Evolutionary conservation across 2,888 invertebrate species (phyloP), one percentile per base, ranked within the genome.

Genomic region (Pachydiplax longipennis): DNA sequence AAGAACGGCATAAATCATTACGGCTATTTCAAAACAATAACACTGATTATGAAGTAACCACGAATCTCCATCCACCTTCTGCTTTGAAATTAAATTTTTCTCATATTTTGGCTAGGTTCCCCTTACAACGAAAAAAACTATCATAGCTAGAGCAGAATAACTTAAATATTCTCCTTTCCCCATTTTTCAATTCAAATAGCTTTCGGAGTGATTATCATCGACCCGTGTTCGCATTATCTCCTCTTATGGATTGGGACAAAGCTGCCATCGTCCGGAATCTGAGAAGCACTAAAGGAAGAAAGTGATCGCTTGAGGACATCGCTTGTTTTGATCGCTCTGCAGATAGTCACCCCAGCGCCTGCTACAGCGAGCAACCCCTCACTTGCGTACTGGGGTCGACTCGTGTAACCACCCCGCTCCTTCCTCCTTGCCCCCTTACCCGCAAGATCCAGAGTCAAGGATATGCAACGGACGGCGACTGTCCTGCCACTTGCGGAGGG

Each of bases 391-490:
- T 37, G 81, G 81, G 81, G 18, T 44, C 81, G 81, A 37, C 40
- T 37, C 40, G 22, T 40, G 13, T 40, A 35, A 13, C 81, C 81
- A 35, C 81, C 2, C 81, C 81, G 40, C 35, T 31, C 44, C 44
- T 37, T 2, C 37, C 81, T 3, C 40, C 40, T 81, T 18, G 35
- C n/a, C 80, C 18, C 18, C 61, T 15, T n/a, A n/a, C 40, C 81
- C 81, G 40, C 82, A 44, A 82, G 82, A n/a, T 48, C 82, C 25
- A n/a, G 82, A 87, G 87, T 87, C 87, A 87, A 87, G 87, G 87
- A 61, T 65, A 87, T 40, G 61, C 18, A 58, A 31, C 44, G 82
- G 82, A 25, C 61, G 61, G 22, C n/a, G 61, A 87, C 87, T 1
- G 13, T 87, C 61, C 58, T 61, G 61, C 87, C 87, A 13, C 87